Base-by-base conservation (phyloP, 2,888 invertebrate genomes). In the Pyrrhia umbra region DNA sequence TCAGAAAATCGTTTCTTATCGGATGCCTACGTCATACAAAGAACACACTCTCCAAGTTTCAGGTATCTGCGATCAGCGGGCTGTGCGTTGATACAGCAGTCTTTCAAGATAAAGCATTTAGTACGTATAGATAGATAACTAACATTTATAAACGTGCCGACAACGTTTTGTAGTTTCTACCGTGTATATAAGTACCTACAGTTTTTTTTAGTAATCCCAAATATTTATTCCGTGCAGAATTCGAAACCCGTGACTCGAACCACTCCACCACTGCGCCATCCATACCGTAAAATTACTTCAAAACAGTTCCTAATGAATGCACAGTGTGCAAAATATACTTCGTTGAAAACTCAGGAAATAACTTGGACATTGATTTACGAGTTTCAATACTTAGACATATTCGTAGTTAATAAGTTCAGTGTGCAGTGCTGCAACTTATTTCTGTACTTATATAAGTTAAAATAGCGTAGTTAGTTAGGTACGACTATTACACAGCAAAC, bases 361-460 rank as follows among this genome's bases (percentile, higher is more conserved):
- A 70, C 37, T 63, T 52, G 4, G 52, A 47, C 64, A 37, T 47
- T 70, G 71, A 67, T 70, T 67, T 63, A 67, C 10, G 71, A 67
- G 37, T 63, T 66, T 70, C 37, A n/a, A 70, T 63, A 67, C 63
- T 63, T 47, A 1, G 9, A 61, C 39, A 40, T 2, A n/a, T 47
- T 16, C 57, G 6, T 21, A n/a, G n/a, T 47, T 10, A 13, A 47
- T 15, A 30, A 27, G 25, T 42, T 42, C 13, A 4, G 13, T 34
- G n/a, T 34, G 34, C 34, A 34, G 15, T 20, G 25, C 25, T 27
- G 25, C 20, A 23, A 13, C 21, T 13, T 6, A 40, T 50, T 39
- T 25, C 16, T 23, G 34, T 58, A 30, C 27, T 39, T 16, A 13
- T 16, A 6, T n/a, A 16, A 55, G 49, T 57, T 37, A 50, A 37